Evolutionary conservation across 2,888 invertebrate species (phyloP).

Genomic region (Noctua janthina): DNA sequence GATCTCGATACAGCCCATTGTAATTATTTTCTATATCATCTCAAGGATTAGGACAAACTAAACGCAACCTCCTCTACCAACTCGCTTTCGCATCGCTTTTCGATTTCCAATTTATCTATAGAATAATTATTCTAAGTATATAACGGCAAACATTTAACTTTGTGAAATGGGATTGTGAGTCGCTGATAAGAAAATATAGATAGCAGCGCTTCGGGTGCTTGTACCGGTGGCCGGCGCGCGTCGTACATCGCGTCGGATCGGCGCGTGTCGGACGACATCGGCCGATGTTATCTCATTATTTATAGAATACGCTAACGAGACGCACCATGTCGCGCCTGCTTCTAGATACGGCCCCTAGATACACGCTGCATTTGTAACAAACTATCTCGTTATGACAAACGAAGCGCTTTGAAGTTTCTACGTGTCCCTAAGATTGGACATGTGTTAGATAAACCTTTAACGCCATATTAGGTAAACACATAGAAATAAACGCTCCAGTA

Average conservation of each 20-base stretch:
- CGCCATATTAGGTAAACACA: not conserved
- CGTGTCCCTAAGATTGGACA: not conserved
- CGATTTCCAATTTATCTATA: constrained; percentile 4
- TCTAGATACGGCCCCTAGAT: constrained; percentile 73
- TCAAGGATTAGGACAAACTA: not conserved
- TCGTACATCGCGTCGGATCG: constrained; percentile 57
- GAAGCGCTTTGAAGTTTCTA: constrained; percentile 15
- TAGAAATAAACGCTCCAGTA: not conserved
- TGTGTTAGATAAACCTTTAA: not conserved
- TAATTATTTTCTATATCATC: not conserved
- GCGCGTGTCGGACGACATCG: constrained; percentile 70
- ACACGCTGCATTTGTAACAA: constrained; percentile 67
- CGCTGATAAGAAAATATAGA: constrained; percentile 51
- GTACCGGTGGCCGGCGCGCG: constrained; percentile 44
- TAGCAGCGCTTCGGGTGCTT: constrained; percentile 49
- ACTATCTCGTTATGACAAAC: constrained; percentile 67
- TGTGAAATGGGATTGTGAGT: constrained; percentile 35
- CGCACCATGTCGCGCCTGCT: constrained; percentile 71
- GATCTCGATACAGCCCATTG: not conserved
- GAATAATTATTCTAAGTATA: not conserved
- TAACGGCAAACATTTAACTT: constrained; percentile 30
- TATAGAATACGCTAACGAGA: constrained; percentile 85
- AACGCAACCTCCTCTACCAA: not conserved
- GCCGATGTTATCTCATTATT: constrained; percentile 83
- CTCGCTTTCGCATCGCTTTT: too few species aligned